Conservation (phyloP, 2,888 invertebrate species). For the Hyles lineata region DNA sequence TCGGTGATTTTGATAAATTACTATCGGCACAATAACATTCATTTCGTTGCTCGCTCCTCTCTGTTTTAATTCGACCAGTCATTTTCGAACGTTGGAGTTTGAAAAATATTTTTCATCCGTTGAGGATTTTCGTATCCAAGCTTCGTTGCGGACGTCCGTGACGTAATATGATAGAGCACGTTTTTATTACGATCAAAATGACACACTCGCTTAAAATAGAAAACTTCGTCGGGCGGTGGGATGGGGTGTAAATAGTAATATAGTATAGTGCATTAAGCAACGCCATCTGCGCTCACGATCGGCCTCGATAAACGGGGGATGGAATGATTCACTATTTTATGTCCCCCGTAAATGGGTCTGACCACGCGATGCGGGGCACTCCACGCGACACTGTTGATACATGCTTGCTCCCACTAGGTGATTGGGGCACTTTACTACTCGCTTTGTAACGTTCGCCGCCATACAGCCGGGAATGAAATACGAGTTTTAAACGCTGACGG, state of each 20-base stretch:
- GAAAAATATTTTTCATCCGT: conserved; percentile 4
- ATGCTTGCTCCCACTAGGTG: conserved; percentile 20
- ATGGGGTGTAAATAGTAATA: conserved; percentile 41
- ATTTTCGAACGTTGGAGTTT: conserved; percentile 54
- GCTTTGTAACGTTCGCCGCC: conserved; percentile 12
- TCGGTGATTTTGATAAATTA: conserved; percentile 80
- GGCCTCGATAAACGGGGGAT: conserved; percentile 51
- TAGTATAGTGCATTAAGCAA: conserved; percentile 53
- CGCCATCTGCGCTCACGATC: conserved; percentile 62
- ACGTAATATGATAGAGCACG: conserved; percentile 58
- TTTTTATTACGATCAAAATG: conserved; percentile 53
- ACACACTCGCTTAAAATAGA: conserved; percentile 45
- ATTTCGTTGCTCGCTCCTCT: conserved; percentile 59
- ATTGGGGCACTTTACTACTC: conserved; percentile 21
- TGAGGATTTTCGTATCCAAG: background rate
- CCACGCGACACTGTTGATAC: conserved; percentile 32
- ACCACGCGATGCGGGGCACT: conserved; percentile 49
- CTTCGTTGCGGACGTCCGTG: background rate
- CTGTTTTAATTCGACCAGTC: conserved; percentile 73
- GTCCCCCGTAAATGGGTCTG: conserved; percentile 45
- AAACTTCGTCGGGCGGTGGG: conserved; percentile 11
- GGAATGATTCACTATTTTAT: conserved; percentile 62
- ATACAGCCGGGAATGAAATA: conserved; percentile 11
- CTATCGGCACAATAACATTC: conserved; percentile 73
- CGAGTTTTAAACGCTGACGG: conserved; percentile 1